phyloP scores from a whole-genome alignment of 2,888 invertebrate genomes.

The Andrena trimmerana region DNA sequence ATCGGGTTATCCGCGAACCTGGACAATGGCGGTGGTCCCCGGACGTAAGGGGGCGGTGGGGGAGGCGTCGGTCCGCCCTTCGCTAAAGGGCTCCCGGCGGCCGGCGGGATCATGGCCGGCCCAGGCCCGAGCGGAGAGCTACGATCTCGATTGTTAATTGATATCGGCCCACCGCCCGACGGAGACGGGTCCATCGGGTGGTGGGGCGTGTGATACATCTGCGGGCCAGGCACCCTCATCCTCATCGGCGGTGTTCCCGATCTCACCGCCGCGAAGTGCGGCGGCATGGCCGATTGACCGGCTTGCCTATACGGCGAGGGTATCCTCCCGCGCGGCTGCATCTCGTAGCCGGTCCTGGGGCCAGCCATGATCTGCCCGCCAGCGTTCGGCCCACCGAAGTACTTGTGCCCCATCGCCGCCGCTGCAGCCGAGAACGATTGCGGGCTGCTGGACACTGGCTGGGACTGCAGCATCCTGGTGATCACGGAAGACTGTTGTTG shows the following conservation, averaged over 20 bases:
- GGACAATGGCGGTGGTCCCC: constrained; percentile 81
- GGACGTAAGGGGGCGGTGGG: constrained; percentile 82
- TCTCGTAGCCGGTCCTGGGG: constrained; percentile 80
- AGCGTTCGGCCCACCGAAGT: constrained; percentile 81
- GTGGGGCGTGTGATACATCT: constrained; percentile 85
- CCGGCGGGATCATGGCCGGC: constrained; percentile 83
- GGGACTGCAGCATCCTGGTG: constrained; percentile 88
- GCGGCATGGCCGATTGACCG: constrained; percentile 77
- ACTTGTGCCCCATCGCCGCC: constrained; percentile 84
- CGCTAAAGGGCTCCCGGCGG: constrained; percentile 83
- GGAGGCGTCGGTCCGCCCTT: constrained; percentile 83
- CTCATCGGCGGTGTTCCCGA: constrained; percentile 83
- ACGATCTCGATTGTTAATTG: constrained; percentile 82
- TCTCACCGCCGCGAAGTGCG: constrained; percentile 81
- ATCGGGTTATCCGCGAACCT: constrained; percentile 77
- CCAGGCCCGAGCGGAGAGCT: constrained; percentile 78
- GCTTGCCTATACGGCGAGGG: constrained; percentile 83
- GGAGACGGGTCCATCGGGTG: constrained; percentile 87
- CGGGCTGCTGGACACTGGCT: constrained; percentile 81
- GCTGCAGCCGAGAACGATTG: constrained; percentile 84
- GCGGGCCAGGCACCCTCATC: constrained; percentile 81
- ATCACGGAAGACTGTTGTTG: constrained; percentile 87
- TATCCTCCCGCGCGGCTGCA: constrained; percentile 82
- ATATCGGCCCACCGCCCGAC: constrained; percentile 86
- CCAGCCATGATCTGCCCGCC: constrained; percentile 79